Evolutionary conservation across 2,888 invertebrate species (phyloP), one percentile per base, ranked within the genome.

Genomic region (Prosapia bicincta): DNA sequence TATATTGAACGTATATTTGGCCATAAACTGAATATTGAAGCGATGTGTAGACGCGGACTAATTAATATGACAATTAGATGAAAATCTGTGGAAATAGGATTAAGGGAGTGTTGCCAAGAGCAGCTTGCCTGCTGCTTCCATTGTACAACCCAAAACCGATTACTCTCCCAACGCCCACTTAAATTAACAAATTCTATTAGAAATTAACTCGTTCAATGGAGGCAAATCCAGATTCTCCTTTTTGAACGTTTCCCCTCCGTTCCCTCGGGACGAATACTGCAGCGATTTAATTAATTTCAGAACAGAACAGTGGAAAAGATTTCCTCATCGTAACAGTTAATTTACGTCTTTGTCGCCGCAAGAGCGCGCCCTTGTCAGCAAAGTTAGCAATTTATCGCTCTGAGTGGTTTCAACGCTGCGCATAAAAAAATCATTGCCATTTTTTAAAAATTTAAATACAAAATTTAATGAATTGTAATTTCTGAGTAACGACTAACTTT

Each of bases 181-280:
- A 86, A 85, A 86, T 86, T 86, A 86, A 86, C 86, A 85, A 86
- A 86, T 86, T 86, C 85, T 86, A 86, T 86, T 86, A 86, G 85
- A 86, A 86, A 86, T 86, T 86, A 86, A 86, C 86, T 86, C 83
- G 85, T 86, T 85, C 79, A 79, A 79, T 79, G 78, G 76, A 75
- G 76, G 77, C 74, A 74, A 73, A 73, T 75, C 75, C 71, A 43
- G 67, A 71, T 66, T 28, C 75, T 71, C 71, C 75, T 75, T 75
- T 75, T 71, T 75, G 75, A 75, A 75, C 69, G 30, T 2, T 20
- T 26, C 69, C 69, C 30, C 26, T 26, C 26, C 1, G 66, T 75
- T 28, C 24, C 75, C 71, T 71, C 71, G 66, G 43, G 71, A 67
- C 30, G 75, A 67, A 75, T 5, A 54, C 32, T 75, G 75, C 67